These are phyloP conservation scores for Leptinotarsa peninsularis DNA, from an alignment of 2,888 invertebrate species.

Conservation along the genomic window DNA sequence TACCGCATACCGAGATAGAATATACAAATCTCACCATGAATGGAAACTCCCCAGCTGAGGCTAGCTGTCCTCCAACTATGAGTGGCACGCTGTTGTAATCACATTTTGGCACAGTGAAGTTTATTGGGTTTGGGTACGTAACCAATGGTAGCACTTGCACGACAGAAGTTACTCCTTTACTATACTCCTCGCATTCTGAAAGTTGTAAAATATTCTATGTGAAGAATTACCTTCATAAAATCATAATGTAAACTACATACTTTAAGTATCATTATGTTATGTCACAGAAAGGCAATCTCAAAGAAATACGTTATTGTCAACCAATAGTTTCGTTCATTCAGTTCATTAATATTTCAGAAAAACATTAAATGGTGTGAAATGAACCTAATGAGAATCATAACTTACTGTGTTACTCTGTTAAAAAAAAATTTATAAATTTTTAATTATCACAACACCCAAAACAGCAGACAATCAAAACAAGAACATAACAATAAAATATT, in stretches of 20 bases:
- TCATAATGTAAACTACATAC: no score
- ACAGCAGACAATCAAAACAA: no score
- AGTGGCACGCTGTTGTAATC: constrained; percentile 68
- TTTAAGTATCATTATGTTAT: no score
- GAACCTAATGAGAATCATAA: background rate
- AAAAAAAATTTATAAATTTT: no score
- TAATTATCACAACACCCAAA: no score
- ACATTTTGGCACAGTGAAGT: constrained; percentile 69
- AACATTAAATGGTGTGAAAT: background rate
- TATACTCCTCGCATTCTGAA: constrained; percentile 73
- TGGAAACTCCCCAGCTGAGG: constrained; percentile 71
- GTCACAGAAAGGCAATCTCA: background rate
- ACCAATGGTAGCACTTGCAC: constrained; percentile 70
- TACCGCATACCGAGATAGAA: background rate
- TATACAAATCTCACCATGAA: constrained; percentile 69
- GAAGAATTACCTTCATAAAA: background rate
- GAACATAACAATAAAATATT: no score
- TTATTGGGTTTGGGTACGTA: constrained; percentile 66
- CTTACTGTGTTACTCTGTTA: no score
- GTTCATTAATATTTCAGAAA: no score
- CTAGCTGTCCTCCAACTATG: constrained; percentile 72
- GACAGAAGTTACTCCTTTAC: constrained; percentile 65
- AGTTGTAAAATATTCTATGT: constrained; percentile 21
- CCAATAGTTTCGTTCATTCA: background rate
- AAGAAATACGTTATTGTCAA: no score